Conservation (phyloP, 1,140 invertebrate species). For the Wasmannia auropunctata region DNA sequence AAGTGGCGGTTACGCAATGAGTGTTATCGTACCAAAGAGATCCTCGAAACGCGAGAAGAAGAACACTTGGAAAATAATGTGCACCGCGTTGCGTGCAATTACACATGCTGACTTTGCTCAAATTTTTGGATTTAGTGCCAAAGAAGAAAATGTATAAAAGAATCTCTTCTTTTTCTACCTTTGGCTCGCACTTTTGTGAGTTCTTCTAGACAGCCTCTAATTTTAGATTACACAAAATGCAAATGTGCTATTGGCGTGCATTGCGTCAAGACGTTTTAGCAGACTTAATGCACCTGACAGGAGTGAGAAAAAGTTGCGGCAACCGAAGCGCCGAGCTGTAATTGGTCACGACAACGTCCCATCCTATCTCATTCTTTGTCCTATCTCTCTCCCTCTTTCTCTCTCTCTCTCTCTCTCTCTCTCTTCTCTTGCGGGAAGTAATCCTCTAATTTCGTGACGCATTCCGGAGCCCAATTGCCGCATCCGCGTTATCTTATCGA, state of each 20-base stretch:
- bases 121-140: neutral
- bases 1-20: neutral
- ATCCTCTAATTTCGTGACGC: slow-evolving; percentile 7
- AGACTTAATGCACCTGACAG: neutral
- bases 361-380: too few species aligned
- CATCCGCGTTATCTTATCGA: slow-evolving; percentile 42
- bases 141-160: neutral
- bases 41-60: neutral
- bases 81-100: neutral
- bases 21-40: neutral
- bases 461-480: neutral
- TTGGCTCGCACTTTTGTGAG: neutral
- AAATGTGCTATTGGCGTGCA: neutral
- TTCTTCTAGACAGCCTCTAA: neutral
- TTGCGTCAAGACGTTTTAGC: neutral
- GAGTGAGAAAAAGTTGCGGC: neutral
- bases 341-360: neutral
- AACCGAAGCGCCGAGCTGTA: neutral
- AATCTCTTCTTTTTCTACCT: neutral
- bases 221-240: slow-evolving; percentile 19
- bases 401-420: neutral
- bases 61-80: neutral
- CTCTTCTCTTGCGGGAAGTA: neutral
- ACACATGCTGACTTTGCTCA: neutral
- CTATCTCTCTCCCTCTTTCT: neutral